These are phyloP conservation scores for Aphelocoma californica DNA, from an alignment of 2,797 vertebrate genomes.

Conservation along the genomic window DNA sequence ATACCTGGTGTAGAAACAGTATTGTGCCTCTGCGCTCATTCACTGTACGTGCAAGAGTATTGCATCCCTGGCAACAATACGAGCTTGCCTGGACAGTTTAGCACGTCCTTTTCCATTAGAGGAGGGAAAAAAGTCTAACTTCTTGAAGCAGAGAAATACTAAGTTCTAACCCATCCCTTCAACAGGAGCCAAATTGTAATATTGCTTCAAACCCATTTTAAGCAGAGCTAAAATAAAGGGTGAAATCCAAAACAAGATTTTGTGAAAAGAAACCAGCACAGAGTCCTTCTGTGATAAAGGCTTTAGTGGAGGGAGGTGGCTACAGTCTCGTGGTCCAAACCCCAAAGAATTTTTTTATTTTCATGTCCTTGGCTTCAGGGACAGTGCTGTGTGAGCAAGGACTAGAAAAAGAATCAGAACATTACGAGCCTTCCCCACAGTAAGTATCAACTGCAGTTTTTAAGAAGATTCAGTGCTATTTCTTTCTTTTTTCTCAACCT, in stretches of 20 bases:
- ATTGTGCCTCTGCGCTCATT: not conserved
- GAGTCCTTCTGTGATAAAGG: conserved; percentile 9
- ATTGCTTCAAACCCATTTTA: conserved; percentile 22
- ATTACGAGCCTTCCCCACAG: conserved; percentile 32
- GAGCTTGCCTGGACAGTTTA: not conserved
- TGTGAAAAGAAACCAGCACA: not conserved
- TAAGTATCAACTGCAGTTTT: conserved; percentile 51
- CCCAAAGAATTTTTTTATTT: conserved; percentile 33
- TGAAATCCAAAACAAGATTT: not conserved
- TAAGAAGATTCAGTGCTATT: conserved; percentile 17
- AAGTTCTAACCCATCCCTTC: conserved; percentile 12
- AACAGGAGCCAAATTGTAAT: conserved; percentile 1
- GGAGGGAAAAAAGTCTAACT: not conserved
- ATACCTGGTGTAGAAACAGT: conserved; percentile 4
- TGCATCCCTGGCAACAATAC: not conserved
- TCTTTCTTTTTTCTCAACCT: conserved; percentile 36
- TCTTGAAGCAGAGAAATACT: not conserved
- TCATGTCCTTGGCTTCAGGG: conserved; percentile 54
- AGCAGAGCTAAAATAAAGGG: conserved; percentile 26
- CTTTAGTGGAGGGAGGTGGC: not conserved
- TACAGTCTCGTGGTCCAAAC: conserved; percentile 48
- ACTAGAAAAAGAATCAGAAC: conserved; percentile 54
- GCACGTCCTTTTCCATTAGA: not conserved
- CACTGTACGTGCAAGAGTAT: not conserved
- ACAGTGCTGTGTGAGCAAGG: conserved; percentile 37